A percentile compares a stretch with the other conserved stretches of the same genome.
Conservation (phyloP, 1,140 invertebrate genomes). For the Megalopta genalis region DNA sequence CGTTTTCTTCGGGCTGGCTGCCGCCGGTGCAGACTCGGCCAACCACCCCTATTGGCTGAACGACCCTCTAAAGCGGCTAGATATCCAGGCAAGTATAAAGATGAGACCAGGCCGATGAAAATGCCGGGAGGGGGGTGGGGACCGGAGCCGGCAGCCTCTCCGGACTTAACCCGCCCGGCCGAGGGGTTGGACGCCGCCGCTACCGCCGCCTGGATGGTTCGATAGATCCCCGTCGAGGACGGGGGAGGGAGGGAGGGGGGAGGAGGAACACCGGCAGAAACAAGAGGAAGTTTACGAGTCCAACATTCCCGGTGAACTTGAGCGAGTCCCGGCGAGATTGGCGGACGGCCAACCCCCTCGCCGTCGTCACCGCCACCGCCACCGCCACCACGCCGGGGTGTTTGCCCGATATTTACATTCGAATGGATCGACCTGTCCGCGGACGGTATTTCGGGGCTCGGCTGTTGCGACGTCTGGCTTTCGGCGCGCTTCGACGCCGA, state of each 20-base stretch:
- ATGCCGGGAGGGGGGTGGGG: not conserved
- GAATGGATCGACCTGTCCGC: constrained; percentile 41
- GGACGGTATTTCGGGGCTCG: constrained; percentile 2
- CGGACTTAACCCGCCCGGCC: too few species aligned
- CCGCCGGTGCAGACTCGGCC: constrained; percentile 49
- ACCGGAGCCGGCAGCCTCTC: too few species aligned
- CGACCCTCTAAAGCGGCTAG: constrained; percentile 52
- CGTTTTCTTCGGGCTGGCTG: constrained; percentile 30
- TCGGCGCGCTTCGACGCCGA: too few species aligned
- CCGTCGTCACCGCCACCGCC: too few species aligned
- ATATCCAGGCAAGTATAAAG: constrained; percentile 39
- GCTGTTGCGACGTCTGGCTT: constrained; percentile 7
- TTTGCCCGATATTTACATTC: constrained; percentile 64
- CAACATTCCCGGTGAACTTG: constrained; percentile 64
- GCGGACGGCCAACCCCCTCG: constrained; percentile 51
- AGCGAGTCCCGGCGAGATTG: constrained; percentile 54
- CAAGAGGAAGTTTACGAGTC: constrained; percentile 57
- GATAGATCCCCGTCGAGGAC: not conserved
- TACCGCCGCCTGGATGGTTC: too few species aligned
- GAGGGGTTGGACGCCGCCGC: too few species aligned
- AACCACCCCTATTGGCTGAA: constrained; percentile 61
- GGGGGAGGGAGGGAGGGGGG: not conserved
- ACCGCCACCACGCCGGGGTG: constrained; percentile 11
- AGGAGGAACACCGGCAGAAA: not conserved
- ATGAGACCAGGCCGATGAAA: constrained; percentile 41